phyloP scores from a whole-genome alignment of 2,113 vertebrate species.

The Numida meleagris region DNA sequence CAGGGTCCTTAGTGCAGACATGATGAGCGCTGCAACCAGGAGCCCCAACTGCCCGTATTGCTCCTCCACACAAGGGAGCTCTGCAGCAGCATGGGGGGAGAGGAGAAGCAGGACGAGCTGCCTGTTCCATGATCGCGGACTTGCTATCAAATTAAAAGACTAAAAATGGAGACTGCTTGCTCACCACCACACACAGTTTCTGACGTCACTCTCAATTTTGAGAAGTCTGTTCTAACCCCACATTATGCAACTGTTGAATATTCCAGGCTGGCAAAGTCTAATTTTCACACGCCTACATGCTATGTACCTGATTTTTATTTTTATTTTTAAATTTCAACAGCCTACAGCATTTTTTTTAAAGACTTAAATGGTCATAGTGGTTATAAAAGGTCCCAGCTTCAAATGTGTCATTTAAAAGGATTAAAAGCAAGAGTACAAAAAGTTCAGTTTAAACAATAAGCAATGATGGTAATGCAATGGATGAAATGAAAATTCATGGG shows the following conservation, averaged over 20 bases:
- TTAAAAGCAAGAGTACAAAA: not conserved
- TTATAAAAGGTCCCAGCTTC: not conserved
- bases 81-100: not conserved
- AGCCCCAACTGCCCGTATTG: not conserved
- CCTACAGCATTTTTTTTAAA: not conserved
- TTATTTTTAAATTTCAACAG: constrained; percentile 39
- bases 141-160: constrained; percentile 4
- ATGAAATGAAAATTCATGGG: constrained; percentile 3
- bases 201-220: constrained; percentile 48
- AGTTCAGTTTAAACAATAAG: not conserved
- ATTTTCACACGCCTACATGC: constrained; percentile 58
- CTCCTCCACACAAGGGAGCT: not conserved
- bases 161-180: constrained; percentile 34
- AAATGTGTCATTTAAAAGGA: not conserved
- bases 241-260: constrained; percentile 55
- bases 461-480: not conserved
- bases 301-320: constrained; percentile 63
- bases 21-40: not conserved
- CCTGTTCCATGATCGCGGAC: not conserved
- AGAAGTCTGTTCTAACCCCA: constrained; percentile 30
- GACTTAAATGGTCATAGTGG: not conserved
- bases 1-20: not conserved
- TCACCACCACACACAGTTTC: constrained; percentile 15
- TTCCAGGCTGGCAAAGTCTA: constrained; percentile 14
- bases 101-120: not conserved